Evolutionary conservation across 1,140 invertebrate genomes (phyloP), one percentile per base, ranked within the genome.

Genomic region (Bombus picipes): DNA sequence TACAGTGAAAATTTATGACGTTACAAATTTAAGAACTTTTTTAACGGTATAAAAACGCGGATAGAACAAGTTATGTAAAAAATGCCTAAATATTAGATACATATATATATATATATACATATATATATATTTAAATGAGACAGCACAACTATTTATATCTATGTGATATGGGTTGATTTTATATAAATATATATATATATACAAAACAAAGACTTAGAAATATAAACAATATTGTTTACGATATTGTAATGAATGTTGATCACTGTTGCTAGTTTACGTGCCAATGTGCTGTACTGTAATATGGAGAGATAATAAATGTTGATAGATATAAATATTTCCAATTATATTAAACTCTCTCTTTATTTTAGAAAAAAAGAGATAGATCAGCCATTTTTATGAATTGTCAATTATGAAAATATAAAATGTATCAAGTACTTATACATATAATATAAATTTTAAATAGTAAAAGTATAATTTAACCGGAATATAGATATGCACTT

Each of bases 241-340:
- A 89, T 90, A 89, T 81, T 91, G 92, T 93, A 92, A 93, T 93
- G 89, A 93, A 93, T 92, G 92, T 93, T 93, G 92, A 93, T 93
- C 72, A 93, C 90, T 93, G 92, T 93, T 93, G 92, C 89, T 93
- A 93, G 92, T 93, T 93, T 92, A 93, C 83, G 90, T 92, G 92
- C 91, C 89, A 92, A 92, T 93, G 89, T 92, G 88, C 90, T 93
- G 86, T 91, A 91, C 87, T 88, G 82, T 91, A 85, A 81, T 75
- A 85, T 87, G 92, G 88, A 90, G 78, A 90, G 81, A 85, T 92
- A 93, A 94, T 93, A 93, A 93, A 93, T 93, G 91, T 93, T 93
- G 77, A 90, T 92, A 92, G 82, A 90, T 92, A 90, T 73, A 87
- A 91, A 79, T 85, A 85, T 91, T 80, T 74, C 25, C 34, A 81